Base-by-base conservation (phyloP, 2,113 vertebrate genomes). In the Cercocebus atys region DNA sequence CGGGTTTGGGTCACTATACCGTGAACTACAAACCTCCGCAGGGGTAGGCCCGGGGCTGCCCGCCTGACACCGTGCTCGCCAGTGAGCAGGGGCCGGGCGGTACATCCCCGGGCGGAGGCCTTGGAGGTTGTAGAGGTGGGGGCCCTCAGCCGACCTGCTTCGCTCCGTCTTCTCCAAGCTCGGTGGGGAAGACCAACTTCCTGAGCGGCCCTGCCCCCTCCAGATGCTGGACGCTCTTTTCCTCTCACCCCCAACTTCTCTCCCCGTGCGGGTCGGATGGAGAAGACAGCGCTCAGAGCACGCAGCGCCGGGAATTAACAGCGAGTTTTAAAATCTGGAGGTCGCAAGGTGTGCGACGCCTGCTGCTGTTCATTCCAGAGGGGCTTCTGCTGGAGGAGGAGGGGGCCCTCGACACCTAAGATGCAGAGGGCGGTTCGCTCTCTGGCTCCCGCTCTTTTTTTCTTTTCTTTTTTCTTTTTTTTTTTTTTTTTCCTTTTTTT, bases 171-270 rank as follows among this genome's bases (percentile, higher is more conserved):
- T 40, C 30, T 3, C 75, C 52, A 55, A 0, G 25, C 78, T 61
- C 57, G 0, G 38, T 14, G 57, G 10, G 1, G 45, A 32, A 64
- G 89, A 22, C 43, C 40, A 38, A 73, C 50, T 43, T 38, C 32
- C 75, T 16, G 30, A n/a, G 59, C 38, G 68, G 32, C 9, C 55
- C 32, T 50, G 43, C 1, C 35, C 59, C 45, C 43, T 18, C 6
- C 61, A 22, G 11, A 2, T 18, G 2, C 50, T 55, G 0, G 23
- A 8, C 2, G 64, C 66, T 35, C 32, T 47, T 30, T 47, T 4
- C 16, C 6, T 9, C 30, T 43, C n/a, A 2, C 5, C 27, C 30
- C 50, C 23, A 2, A 0, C 1, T 4, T 11, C 5, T 30, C 8
- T 14, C 68, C 80, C 11, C 10, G 2, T 27, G 18, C 18, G 40